These are phyloP conservation scores for Gonatopus flavifemur DNA, from an alignment of 1,140 invertebrate genomes.

Conservation along the genomic window DNA sequence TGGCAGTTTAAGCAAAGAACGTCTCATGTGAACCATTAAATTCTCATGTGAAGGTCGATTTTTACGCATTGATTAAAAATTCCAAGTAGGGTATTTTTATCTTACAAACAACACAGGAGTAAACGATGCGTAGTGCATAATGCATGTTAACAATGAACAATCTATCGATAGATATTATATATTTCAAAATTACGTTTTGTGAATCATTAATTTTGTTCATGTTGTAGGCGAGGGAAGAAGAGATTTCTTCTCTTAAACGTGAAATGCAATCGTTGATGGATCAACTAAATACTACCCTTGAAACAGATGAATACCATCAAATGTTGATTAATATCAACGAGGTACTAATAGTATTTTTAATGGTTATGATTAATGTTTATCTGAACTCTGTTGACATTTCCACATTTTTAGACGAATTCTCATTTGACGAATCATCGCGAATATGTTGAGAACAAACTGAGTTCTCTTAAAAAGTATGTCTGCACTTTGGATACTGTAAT, in stretches of 20 bases:
- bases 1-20: no score
- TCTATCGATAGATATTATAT: no score
- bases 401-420: conserved; percentile 47
- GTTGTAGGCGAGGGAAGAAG: conserved; percentile 71
- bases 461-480: conserved; percentile 63
- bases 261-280: conserved; percentile 61
- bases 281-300: conserved; percentile 46
- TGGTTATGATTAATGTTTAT: conserved; percentile 4
- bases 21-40: no score
- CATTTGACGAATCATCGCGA: conserved; percentile 61
- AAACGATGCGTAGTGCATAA: no score
- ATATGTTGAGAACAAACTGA: conserved; percentile 63
- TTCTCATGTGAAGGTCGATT: no score
- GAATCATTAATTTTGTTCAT: no score
- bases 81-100: no score
- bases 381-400: conserved; percentile 13
- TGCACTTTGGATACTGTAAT: conserved; percentile 62
- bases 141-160: no score
- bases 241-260: conserved; percentile 61
- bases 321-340: conserved; percentile 59
- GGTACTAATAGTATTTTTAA: conserved; percentile 50
- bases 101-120: no score
- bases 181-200: no score
- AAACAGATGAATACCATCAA: conserved; percentile 52
- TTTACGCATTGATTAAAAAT: no score